Conservation (phyloP, 1,140 invertebrate genomes). For the Macrobrachium nipponense region DNA sequence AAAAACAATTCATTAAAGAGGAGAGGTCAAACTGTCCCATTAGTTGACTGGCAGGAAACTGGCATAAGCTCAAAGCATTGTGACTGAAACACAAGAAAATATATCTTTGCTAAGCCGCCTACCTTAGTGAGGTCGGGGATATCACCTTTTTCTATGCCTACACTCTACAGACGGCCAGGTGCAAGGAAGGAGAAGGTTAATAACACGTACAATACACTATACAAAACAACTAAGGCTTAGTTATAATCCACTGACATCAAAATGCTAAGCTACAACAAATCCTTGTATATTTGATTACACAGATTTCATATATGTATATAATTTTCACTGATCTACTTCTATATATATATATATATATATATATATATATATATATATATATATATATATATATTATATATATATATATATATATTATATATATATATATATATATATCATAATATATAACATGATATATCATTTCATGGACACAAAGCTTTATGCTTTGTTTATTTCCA, state of each 20-base stretch:
- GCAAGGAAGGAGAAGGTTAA: slow-evolving; percentile 49
- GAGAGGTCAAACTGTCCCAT: background rate
- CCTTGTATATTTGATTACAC: too few relatives aligned
- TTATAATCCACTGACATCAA: slow-evolving; percentile 3
- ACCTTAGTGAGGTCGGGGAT: slow-evolving; percentile 98
- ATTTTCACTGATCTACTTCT: too few relatives aligned
- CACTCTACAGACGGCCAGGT: slow-evolving; percentile 78
- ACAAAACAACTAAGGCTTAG: background rate
- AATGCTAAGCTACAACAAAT: too few relatives aligned
- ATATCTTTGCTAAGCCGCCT: slow-evolving; percentile 13
- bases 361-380: too few relatives aligned
- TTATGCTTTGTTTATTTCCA: too few relatives aligned
- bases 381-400: too few relatives aligned
- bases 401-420: too few relatives aligned
- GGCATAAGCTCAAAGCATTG: slow-evolving; percentile 15
- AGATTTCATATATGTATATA: too few relatives aligned
- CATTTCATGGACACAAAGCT: too few relatives aligned
- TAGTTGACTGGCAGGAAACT: slow-evolving; percentile 14
- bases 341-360: too few relatives aligned
- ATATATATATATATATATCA: too few relatives aligned
- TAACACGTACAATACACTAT: slow-evolving; percentile 30
- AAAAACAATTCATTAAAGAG: background rate
- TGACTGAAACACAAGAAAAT: background rate
- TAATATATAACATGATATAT: too few relatives aligned
- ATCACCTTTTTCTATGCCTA: slow-evolving; percentile 98